Percentiles rank a stretch among this genome's conserved stretches.
Conservation (phyloP, 2,797 vertebrate species). For the Gobionotothen gibberifrons region DNA sequence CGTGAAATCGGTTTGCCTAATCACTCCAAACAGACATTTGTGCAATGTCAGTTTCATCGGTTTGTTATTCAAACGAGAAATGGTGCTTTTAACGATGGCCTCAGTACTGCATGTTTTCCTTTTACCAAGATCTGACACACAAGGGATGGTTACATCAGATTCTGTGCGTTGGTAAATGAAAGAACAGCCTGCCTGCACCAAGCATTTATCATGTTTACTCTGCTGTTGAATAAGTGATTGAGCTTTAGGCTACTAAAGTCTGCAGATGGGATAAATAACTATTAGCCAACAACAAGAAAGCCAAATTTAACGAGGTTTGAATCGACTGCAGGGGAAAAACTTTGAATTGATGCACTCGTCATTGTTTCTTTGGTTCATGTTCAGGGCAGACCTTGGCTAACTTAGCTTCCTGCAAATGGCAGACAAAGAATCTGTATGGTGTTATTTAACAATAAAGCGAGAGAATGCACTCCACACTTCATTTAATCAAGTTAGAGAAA, state of each 20-base stretch:
- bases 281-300: conserved; percentile 10
- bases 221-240: conserved; percentile 45
- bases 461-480: background rate
- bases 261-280: conserved; percentile 33
- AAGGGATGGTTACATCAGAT: conserved; percentile 54
- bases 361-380: background rate
- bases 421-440: background rate
- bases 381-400: conserved; percentile 9
- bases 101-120: conserved; percentile 38
- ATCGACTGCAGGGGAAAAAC: conserved; percentile 2
- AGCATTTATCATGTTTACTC: conserved; percentile 57
- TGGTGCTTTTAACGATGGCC: conserved; percentile 22
- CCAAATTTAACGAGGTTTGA: conserved; percentile 13
- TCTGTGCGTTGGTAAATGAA: conserved; percentile 47
- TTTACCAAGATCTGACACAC: conserved; percentile 48
- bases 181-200: conserved; percentile 42
- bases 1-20: background rate
- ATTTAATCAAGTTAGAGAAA: conserved; percentile 33
- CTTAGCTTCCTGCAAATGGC: background rate
- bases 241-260: conserved; percentile 38
- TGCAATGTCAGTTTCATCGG: conserved; percentile 15
- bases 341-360: background rate
- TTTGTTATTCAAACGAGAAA: conserved; percentile 16
- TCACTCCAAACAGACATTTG: conserved; percentile 15
- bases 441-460: conserved; percentile 7